Base-by-base conservation (phyloP, 2,888 invertebrate genomes). In the Amiota communis region DNA sequence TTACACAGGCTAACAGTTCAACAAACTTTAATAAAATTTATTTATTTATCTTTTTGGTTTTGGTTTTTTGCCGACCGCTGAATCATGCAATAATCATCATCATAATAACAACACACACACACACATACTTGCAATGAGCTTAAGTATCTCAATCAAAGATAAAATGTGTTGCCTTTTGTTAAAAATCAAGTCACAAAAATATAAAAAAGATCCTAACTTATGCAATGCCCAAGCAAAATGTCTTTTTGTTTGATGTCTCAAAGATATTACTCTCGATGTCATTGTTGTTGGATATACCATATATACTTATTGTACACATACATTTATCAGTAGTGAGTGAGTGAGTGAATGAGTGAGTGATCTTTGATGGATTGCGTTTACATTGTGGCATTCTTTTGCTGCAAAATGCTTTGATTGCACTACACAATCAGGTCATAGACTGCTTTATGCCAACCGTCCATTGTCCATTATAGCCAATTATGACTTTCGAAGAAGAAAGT, bases 401-500 rank as follows among this genome's bases (percentile, higher is more conserved):
- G 59, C 59, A 59, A 6, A 20, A 15, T 4, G 17, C 20, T 11
- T 20, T 59, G 59, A 59, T 20, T 59, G 59, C 59, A 17, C 53
- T 53, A 15, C 53, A 15, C 53, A 68, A 68, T 68, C 67, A 68
- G 67, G 67, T 68, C 67, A 68, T 48, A 65, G 65, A 65, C 65
- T 59, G 65, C 15, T 59, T 20, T 59, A 17, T 23, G 15, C 15
- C 15, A 17, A 65, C 10, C 10, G 47, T 36, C 36, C 36, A 36
- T 46, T 46, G 36, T 8, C 46, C 46, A 63, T 36, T 46, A 48
- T 17, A 49, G 65, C 70, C 72, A 75, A 72, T 71, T 74, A 74
- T 56, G 75, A 84, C 83, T 84, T 83, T 83, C 86, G 81, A 81
- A 81, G 83, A 83, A 81, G 83, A 83, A 83, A 83, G 83, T 86